phyloP scores from a whole-genome alignment of 2,113 vertebrate genomes.

The Pipra filicauda region DNA sequence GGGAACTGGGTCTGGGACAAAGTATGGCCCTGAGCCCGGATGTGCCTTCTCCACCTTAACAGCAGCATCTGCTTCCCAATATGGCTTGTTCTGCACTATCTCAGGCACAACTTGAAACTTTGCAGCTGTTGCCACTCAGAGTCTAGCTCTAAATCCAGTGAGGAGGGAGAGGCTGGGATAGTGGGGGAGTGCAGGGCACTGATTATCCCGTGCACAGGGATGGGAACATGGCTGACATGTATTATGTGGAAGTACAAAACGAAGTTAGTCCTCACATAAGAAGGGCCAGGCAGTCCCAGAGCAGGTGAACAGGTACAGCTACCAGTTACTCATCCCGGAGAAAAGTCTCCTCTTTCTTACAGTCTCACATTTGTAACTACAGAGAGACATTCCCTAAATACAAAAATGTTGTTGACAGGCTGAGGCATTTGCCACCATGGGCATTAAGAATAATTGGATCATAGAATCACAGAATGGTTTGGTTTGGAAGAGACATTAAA shows the following conservation, averaged over 20 bases:
- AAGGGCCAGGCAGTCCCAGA: neutral
- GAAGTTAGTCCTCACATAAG: neutral
- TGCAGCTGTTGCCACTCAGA: conserved; percentile 57
- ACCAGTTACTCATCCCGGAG: neutral
- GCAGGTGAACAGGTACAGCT: neutral
- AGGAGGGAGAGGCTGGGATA: neutral
- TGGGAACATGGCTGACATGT: neutral
- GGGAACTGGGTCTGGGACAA: neutral
- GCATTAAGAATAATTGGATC: neutral
- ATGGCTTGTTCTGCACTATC: conserved; percentile 52
- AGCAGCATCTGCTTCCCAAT: conserved; percentile 55
- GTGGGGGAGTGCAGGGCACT: neutral
- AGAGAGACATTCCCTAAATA: neutral
- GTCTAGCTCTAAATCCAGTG: conserved; percentile 25
- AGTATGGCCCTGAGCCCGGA: neutral
- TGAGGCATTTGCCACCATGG: neutral
- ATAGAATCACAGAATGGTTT: neutral
- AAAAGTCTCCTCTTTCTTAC: neutral
- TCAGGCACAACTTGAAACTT: conserved; percentile 57
- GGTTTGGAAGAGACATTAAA: neutral
- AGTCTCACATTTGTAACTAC: neutral
- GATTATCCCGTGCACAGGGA: neutral
- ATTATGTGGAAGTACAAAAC: neutral
- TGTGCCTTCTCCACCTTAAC: conserved; percentile 46
- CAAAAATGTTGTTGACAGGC: neutral